Evolutionary conservation across 2,888 invertebrate genomes (phyloP), one percentile per base, ranked within the genome.

Genomic region (Lycocerus yunnanus): DNA sequence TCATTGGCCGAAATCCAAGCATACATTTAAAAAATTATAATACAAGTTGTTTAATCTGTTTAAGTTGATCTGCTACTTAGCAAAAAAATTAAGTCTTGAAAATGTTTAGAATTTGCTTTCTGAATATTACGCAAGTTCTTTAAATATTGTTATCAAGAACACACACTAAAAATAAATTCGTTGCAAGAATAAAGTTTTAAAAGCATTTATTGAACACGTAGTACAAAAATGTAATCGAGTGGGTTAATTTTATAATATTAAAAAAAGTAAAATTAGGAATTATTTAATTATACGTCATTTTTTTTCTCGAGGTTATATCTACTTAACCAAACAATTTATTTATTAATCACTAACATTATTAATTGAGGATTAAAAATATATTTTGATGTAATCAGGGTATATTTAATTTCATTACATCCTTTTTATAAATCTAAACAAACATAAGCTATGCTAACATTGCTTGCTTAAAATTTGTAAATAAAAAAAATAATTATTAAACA

Each of bases 61-160:
- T 20, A 63, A 63, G 61, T 18, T 63, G 61, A 63, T 43, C 43
- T 43, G 43, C 43, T 63, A 63, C 61, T 63, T 63, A 20, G 61
- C 8, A 20, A 18, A 60, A 60, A 60, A 43, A 43, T 43, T 43
- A 43, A 43, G 43, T 43, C 43, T 43, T 43, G 21, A 16, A 65
- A 24, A 70, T 59, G 18, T 18, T 63, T 15, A 18, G 15, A 24
- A 24, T 66, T 65, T 65, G 63, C 65, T 71, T 71, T 59, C 66
- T 20, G 10, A 15, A 15, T 18, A 15, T 71, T 71, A 71, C 71
- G 71, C 15, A 71, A 71, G 71, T 71, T 71, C 58, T 71, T 71
- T 71, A 71, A 71, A 71, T 71, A 71, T 71, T 71, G 71, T 71
- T 71, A 71, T 71, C 71, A 71, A 65, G 27, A 15, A 58, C 66